Percentiles rank a stretch among this genome's conserved stretches.
Conservation (phyloP, 1,140 invertebrate species). For the Drosophila pruinosa region DNA sequence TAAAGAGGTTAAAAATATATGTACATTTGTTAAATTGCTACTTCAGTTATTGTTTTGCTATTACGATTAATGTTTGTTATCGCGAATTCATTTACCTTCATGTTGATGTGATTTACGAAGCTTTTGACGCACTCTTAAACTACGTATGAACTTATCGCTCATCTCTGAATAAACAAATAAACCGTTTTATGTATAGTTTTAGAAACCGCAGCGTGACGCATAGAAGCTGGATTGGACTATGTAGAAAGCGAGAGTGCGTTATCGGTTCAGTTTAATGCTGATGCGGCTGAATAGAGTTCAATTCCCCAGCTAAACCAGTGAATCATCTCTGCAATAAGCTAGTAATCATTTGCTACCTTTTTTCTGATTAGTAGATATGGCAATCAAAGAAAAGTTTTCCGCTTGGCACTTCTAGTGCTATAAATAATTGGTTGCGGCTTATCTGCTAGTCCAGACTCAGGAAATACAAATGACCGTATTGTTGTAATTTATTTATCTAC, state of each 20-base stretch:
- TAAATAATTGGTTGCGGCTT: background rate
- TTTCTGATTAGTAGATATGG: background rate
- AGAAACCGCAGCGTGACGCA: slow-evolving; percentile 63
- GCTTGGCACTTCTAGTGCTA: background rate
- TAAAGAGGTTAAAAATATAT: background rate
- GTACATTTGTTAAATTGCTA: too few relatives aligned
- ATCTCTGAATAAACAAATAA: slow-evolving; percentile 41
- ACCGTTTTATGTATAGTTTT: slow-evolving; percentile 31
- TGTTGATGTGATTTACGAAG: background rate
- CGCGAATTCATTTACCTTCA: background rate
- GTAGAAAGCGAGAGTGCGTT: slow-evolving; percentile 22
- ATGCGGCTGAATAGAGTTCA: background rate
- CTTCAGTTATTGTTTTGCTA: background rate
- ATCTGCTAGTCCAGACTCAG: background rate
- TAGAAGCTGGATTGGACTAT: background rate
- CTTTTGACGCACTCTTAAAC: background rate
- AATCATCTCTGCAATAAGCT: slow-evolving; percentile 6
- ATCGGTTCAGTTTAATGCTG: slow-evolving; percentile 7
- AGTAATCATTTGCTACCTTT: slow-evolving; percentile 1
- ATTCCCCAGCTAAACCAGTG: background rate
- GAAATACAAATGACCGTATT: background rate
- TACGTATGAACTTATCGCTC: background rate
- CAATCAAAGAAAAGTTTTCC: slow-evolving; percentile 13
- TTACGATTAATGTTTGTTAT: background rate
- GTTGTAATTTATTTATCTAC: background rate